Conservation (phyloP, 2,113 vertebrate species). For the Calypte anna region DNA sequence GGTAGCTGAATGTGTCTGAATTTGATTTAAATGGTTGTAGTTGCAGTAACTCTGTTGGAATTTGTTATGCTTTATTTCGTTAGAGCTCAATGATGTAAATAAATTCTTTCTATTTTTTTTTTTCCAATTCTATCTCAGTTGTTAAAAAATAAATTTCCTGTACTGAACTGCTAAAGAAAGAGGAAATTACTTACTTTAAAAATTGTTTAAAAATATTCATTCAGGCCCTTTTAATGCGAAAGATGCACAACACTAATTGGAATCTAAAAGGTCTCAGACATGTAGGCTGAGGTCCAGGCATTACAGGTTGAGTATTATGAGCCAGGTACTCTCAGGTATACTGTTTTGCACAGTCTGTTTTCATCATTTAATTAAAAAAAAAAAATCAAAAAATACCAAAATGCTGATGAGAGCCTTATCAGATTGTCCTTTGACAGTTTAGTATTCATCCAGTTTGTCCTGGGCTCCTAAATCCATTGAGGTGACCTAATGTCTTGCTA, state of each 20-base stretch:
- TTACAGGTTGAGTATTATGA: not conserved
- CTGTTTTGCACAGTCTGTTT: not conserved
- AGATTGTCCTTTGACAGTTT: not conserved
- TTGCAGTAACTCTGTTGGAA: not conserved
- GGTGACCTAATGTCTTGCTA: not conserved
- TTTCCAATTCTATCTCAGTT: not conserved
- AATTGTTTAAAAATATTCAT: not conserved
- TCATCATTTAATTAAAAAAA: not conserved
- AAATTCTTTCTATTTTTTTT: not conserved
- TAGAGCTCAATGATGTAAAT: not conserved
- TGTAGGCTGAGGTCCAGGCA: not conserved
- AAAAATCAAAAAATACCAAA: not conserved
- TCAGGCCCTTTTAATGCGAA: not conserved
- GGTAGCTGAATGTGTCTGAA: not conserved
- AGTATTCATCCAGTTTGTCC: not conserved
- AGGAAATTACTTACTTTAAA: not conserved
- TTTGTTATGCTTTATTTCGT: not conserved
- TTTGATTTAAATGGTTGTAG: not conserved
- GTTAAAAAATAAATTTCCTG: not conserved
- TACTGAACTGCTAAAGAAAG: not conserved
- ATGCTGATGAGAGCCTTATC: not conserved
- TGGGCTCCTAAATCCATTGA: not conserved
- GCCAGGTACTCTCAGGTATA: not conserved
- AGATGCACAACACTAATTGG: rapidly evolving
- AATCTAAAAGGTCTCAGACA: not conserved